Evolutionary conservation across 2,113 vertebrate genomes (phyloP).

Genomic region (Podocnemis expansa): DNA sequence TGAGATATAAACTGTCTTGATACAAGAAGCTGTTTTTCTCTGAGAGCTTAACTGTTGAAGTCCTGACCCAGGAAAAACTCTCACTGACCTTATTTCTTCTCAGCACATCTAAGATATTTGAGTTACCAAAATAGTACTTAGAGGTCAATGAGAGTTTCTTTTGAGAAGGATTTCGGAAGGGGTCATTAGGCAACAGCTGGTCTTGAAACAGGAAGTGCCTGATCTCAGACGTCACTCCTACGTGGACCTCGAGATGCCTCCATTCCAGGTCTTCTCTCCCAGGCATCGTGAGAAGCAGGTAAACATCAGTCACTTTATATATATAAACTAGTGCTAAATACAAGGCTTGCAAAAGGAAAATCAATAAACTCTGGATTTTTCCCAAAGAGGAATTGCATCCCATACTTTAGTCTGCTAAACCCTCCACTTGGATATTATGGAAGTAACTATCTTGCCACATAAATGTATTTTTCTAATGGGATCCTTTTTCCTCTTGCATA

Average conservation of each 20-base stretch:
- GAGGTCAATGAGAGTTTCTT: not conserved
- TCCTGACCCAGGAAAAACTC: not conserved
- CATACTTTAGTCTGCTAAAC: conserved; percentile 11
- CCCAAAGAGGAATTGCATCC: conserved; percentile 20
- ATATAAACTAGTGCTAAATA: not conserved
- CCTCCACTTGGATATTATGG: conserved; percentile 30
- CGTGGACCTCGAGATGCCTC: not conserved
- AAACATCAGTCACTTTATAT: not conserved
- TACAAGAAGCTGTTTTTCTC: not conserved
- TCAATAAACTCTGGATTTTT: not conserved
- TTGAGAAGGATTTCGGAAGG: not conserved
- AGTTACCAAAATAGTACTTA: not conserved
- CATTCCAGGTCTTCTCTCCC: not conserved
- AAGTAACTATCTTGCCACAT: not conserved
- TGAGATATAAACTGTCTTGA: conserved; percentile 39
- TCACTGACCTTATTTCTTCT: not conserved
- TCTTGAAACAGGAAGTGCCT: not conserved
- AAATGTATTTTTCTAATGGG: conserved; percentile 11
- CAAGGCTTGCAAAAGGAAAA: not conserved
- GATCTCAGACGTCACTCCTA: not conserved
- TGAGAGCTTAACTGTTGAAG: conserved; percentile 33
- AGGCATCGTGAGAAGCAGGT: not conserved
- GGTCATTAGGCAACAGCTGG: not conserved
- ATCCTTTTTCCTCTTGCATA: not conserved
- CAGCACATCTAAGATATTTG: not conserved